Conservation (phyloP, 2,888 invertebrate species). For the Phortica magna region DNA sequence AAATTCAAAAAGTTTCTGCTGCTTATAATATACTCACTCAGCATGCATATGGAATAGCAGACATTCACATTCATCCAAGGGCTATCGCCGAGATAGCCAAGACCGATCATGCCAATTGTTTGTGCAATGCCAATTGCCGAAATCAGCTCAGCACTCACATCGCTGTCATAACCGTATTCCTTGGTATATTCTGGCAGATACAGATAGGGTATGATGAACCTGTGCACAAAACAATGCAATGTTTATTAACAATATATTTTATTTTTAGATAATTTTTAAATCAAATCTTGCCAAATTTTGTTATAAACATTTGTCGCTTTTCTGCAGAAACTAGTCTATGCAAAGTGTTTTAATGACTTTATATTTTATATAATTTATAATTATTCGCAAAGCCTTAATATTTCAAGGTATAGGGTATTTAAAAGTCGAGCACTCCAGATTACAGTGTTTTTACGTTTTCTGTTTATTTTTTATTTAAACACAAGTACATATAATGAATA, state of each 20-base stretch:
- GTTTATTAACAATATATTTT: background rate
- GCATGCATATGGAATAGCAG: conserved; percentile 88
- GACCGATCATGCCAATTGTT: conserved; percentile 91
- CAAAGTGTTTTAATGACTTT: no score
- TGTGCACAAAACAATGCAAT: conserved; percentile 77
- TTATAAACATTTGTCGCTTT: background rate
- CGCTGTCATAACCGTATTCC: conserved; percentile 84
- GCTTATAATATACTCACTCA: conserved; percentile 5
- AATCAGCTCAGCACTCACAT: conserved; percentile 87
- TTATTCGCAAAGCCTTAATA: no score
- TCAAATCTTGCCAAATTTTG: conserved; percentile 50
- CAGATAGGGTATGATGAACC: conserved; percentile 97
- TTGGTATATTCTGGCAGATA: conserved; percentile 92
- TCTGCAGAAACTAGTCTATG: background rate
- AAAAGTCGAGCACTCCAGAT: no score
- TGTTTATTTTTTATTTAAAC: no score
- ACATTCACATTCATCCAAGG: conserved; percentile 89
- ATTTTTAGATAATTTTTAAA: conserved; percentile 35
- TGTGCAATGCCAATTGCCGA: conserved; percentile 93
- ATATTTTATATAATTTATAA: no score
- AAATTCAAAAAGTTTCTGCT: background rate
- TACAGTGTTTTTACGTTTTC: no score
- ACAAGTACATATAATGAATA: background rate
- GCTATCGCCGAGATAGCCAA: conserved; percentile 94
- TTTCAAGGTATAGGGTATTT: no score